These are phyloP conservation scores for Zelostemma sp. DNA, from an alignment of 1,140 invertebrate genomes.

Conservation along the genomic window DNA sequence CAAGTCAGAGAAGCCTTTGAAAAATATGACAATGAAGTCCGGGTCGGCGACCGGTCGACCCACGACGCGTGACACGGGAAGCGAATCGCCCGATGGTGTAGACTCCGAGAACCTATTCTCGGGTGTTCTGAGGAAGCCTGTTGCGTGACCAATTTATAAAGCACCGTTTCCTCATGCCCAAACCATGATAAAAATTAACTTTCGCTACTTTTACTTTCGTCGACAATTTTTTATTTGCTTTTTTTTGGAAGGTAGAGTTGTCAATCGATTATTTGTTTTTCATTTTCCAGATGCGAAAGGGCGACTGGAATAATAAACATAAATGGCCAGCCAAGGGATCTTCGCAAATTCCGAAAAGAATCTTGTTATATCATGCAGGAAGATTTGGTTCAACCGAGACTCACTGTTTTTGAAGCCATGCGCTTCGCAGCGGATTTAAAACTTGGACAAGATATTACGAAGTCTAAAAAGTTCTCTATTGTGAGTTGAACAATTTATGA, in stretches of 20 bases:
- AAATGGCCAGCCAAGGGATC: constrained; percentile 81
- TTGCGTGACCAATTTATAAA: constrained; percentile 48
- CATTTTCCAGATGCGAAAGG: constrained; percentile 69
- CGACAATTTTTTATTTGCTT: too few species aligned
- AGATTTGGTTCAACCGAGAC: constrained; percentile 86
- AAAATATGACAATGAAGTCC: constrained; percentile 46
- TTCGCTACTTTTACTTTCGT: too few species aligned
- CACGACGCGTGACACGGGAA: constrained; percentile 40
- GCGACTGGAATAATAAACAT: constrained; percentile 77
- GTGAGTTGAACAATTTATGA: constrained; percentile 71
- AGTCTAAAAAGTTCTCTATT: constrained; percentile 77
- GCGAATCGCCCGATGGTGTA: constrained; percentile 2
- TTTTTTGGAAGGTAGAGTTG: too few species aligned
- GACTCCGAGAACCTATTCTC: constrained; percentile 38
- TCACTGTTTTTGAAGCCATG: constrained; percentile 90
- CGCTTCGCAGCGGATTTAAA: constrained; percentile 89
- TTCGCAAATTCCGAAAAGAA: constrained; percentile 85
- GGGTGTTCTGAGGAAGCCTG: constrained; percentile 28
- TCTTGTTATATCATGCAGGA: constrained; percentile 97
- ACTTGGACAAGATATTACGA: constrained; percentile 76
- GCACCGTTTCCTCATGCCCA: constrained; percentile 11
- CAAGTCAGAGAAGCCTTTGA: too few species aligned
- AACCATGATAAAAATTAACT: neutral
- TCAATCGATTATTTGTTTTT: too few species aligned
- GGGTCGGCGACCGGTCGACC: constrained; percentile 42